Percentiles rank a stretch among this genome's conserved stretches.
phyloP scores from a whole-genome alignment of 1,140 invertebrate species.

The Lordiphosa collinella region DNA sequence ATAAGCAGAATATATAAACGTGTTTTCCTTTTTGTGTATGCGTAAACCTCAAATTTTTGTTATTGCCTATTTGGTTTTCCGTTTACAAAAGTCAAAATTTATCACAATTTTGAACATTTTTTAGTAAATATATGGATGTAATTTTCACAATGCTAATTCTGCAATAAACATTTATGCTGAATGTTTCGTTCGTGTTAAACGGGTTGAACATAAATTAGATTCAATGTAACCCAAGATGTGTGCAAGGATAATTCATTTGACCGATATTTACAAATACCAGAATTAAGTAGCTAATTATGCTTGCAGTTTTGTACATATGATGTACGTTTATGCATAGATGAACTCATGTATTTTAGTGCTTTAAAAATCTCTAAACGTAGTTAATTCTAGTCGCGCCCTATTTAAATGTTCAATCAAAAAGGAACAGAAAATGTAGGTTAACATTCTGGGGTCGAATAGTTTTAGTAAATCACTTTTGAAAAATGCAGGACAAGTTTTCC shows the following conservation, averaged over 20 bases:
- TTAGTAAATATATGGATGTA: slow-evolving; percentile 36
- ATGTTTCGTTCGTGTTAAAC: slow-evolving; percentile 31
- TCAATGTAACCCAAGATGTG: slow-evolving; percentile 37
- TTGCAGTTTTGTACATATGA: slow-evolving; percentile 4
- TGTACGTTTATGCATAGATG: slow-evolving; percentile 19
- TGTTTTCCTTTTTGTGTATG: slow-evolving; percentile 7
- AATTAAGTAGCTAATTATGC: slow-evolving; percentile 20
- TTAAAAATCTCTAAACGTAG: slow-evolving; percentile 16
- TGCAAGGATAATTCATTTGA: slow-evolving; percentile 26
- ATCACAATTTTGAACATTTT: slow-evolving; percentile 73
- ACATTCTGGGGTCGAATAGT: slow-evolving; percentile 13
- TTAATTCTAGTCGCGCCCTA: slow-evolving; percentile 9
- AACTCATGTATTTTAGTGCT: slow-evolving; percentile 14
- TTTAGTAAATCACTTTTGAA: slow-evolving; percentile 18
- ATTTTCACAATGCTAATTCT: slow-evolving; percentile 35
- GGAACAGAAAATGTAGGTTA: slow-evolving; percentile 12
- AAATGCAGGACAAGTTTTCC: slow-evolving; percentile 44
- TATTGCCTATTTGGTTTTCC: slow-evolving; percentile 35
- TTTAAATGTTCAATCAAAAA: slow-evolving; percentile 13
- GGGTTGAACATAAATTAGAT: slow-evolving; percentile 43
- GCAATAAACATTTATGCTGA: slow-evolving; percentile 46
- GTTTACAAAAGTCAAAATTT: slow-evolving; percentile 62
- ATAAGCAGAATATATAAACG: slow-evolving; percentile 23
- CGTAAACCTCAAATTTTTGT: slow-evolving; percentile 16
- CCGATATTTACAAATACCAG: slow-evolving; percentile 75